Base-by-base conservation (phyloP, 2,888 invertebrate species). In the Laothoe populi region DNA sequence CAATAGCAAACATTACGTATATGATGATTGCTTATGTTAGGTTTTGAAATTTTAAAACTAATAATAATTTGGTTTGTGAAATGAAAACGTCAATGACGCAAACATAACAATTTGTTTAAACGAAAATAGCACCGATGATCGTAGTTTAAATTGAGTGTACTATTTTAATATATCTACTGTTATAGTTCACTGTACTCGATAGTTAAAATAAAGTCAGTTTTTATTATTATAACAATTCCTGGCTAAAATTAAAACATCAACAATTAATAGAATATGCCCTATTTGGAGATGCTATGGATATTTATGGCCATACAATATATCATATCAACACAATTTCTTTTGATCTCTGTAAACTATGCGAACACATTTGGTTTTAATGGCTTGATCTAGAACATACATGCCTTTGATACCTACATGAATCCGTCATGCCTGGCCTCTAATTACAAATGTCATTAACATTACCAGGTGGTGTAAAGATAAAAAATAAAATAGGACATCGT, bases 1-100 rank as follows among this genome's bases (percentile, higher is more conserved):
- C 60, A 63, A 67, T 64, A 60, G 59, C 61, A 67, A 70, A 68
- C 49, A 67, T 69, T 69, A 68, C 69, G 68, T 64, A 65, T 68
- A 62, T 40, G 62, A 69, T 64, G 70, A 70, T 70, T 57, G 61
- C 64, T 65, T 63, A 67, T 70, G 68, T 31, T 44, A 44, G 31
- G 31, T n/a, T 40, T 23, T 31, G 21, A 31, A 19, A 35, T 35
- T 35, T 11, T 23, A 53, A 60, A 61, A 26, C 59, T 61, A 61
- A 61, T 53, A 61, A 61, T 61, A 61, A 31, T 42, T 42, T 61
- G 49, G 24, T 61, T 53, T 53, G 40, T 13, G 24, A 49, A 49
- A 61, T 49, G 24, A 53, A 60, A 26, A 61, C 60, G 49, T 53
- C 60, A 61, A 13, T 53, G 19, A 19, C 2, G 19, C 53, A 10